Evolutionary conservation across 2,888 invertebrate species (phyloP).

Genomic region (Stenurella melanura): DNA sequence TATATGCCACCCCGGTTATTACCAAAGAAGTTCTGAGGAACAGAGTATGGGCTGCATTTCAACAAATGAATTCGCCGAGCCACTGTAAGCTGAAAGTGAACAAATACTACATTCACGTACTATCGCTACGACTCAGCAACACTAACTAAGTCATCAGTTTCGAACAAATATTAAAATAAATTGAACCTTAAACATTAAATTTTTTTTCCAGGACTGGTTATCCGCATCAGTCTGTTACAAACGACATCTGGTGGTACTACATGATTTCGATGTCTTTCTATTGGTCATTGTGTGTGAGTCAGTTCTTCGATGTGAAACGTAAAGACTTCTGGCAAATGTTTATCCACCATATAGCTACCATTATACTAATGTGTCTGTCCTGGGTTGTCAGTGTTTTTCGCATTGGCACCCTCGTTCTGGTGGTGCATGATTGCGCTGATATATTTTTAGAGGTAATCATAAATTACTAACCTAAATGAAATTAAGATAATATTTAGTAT

Average conservation of each 20-base stretch:
- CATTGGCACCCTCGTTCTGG: conserved; percentile 91
- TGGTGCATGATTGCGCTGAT: conserved; percentile 93
- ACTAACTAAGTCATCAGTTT: no score
- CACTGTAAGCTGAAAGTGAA: no score
- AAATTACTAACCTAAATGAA: not conserved
- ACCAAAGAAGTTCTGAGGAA: no score
- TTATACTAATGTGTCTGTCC: conserved; percentile 91
- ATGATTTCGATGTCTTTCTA: conserved; percentile 96
- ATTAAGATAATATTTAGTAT: not conserved
- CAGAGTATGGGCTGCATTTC: no score
- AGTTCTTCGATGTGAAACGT: conserved; percentile 94
- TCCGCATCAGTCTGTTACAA: conserved; percentile 83
- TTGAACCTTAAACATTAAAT: not conserved
- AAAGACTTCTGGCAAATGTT: conserved; percentile 99
- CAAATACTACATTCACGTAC: no score
- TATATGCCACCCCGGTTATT: no score
- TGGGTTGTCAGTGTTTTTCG: conserved; percentile 96
- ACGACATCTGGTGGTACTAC: conserved; percentile 97
- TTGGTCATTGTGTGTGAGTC: conserved; percentile 93
- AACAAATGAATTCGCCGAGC: no score
- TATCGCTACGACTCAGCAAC: no score
- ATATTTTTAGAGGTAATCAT: conserved; percentile 86
- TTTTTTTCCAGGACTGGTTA: conserved; percentile 71
- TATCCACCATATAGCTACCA: conserved; percentile 95
- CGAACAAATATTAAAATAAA: not conserved